Evolutionary conservation across 2,888 invertebrate genomes (phyloP).

Genomic region (Carcina quercana): DNA sequence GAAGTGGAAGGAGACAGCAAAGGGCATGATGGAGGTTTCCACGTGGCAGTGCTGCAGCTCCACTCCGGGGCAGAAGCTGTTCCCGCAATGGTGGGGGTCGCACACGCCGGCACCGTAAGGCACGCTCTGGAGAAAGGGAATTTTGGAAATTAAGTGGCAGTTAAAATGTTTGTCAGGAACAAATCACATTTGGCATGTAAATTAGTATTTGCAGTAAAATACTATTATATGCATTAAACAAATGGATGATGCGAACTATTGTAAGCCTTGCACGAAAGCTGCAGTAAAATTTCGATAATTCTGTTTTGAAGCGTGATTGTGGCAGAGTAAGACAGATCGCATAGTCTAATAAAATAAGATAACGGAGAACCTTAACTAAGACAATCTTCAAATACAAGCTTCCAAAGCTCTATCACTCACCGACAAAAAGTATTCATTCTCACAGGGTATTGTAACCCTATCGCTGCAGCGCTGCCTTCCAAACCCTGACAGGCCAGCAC

Average conservation of each 20-base stretch:
- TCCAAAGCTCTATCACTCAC: conserved; percentile 60
- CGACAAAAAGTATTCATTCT: conserved; percentile 87
- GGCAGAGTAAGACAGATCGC: too few species aligned
- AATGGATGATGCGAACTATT: neutral
- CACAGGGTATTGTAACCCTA: conserved; percentile 86
- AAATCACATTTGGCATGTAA: conserved; percentile 7
- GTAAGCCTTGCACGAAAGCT: too few species aligned
- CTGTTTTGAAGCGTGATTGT: too few species aligned
- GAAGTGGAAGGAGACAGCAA: conserved; percentile 85
- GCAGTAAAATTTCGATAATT: too few species aligned
- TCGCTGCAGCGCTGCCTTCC: conserved; percentile 77
- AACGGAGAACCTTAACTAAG: too few species aligned
- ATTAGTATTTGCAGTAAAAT: conserved; percentile 9
- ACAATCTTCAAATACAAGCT: too few species aligned
- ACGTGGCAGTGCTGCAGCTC: conserved; percentile 72
- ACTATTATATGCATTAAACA: conserved; percentile 9
- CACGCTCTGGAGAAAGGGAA: conserved; percentile 60
- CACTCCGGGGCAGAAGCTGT: conserved; percentile 77
- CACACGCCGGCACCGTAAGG: conserved; percentile 78
- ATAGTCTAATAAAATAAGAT: too few species aligned
- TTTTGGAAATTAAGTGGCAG: conserved; percentile 3
- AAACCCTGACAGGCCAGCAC: conserved; percentile 37
- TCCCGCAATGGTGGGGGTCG: conserved; percentile 86
- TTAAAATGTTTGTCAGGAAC: conserved; percentile 1
- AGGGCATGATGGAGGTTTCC: conserved; percentile 85